A percentile compares a stretch with the other conserved stretches of the same genome.
phyloP scores from a whole-genome alignment of 2,888 invertebrate species.

The Odontocolon sp. region DNA sequence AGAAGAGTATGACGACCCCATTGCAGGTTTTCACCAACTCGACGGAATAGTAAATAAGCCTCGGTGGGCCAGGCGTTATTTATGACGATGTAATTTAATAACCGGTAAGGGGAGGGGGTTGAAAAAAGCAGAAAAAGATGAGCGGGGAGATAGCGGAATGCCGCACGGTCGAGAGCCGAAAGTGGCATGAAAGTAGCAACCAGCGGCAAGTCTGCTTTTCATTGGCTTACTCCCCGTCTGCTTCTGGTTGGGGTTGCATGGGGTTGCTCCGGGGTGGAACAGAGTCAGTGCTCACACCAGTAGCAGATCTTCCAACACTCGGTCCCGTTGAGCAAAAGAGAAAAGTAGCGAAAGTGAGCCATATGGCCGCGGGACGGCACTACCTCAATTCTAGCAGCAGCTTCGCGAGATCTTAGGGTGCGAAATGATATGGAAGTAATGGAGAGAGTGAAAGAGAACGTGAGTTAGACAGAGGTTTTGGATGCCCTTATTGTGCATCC shows the following conservation, averaged over 20 bases:
- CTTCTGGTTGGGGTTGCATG: slow-evolving; percentile 48
- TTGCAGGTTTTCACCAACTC: slow-evolving; percentile 49
- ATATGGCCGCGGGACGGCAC: slow-evolving; percentile 72
- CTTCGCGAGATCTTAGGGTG: slow-evolving; percentile 74
- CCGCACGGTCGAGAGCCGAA: slow-evolving; percentile 69
- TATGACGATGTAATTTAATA: slow-evolving; percentile 80
- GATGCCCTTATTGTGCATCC: slow-evolving; percentile 72
- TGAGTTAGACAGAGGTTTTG: slow-evolving; percentile 15
- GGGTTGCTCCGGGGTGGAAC: not conserved
- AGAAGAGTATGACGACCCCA: slow-evolving; percentile 54
- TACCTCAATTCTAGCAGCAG: slow-evolving; percentile 38
- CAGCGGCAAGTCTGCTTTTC: slow-evolving; percentile 54
- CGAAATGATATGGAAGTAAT: slow-evolving; percentile 81
- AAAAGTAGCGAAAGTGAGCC: slow-evolving; percentile 63
- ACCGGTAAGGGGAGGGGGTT: slow-evolving; percentile 66
- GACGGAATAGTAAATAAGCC: slow-evolving; percentile 73
- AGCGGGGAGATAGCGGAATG: slow-evolving; percentile 62
- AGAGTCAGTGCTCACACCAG: slow-evolving; percentile 26
- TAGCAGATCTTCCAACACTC: slow-evolving; percentile 63
- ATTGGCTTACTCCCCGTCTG: slow-evolving; percentile 54
- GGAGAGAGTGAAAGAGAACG: slow-evolving; percentile 65
- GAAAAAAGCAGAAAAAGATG: slow-evolving; percentile 63
- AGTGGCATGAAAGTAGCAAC: slow-evolving; percentile 78
- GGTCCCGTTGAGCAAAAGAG: slow-evolving; percentile 44
- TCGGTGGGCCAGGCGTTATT: slow-evolving; percentile 74